These are phyloP conservation scores for Callaeas wilsoni DNA, from an alignment of 2,113 vertebrate genomes.

Conservation along the genomic window DNA sequence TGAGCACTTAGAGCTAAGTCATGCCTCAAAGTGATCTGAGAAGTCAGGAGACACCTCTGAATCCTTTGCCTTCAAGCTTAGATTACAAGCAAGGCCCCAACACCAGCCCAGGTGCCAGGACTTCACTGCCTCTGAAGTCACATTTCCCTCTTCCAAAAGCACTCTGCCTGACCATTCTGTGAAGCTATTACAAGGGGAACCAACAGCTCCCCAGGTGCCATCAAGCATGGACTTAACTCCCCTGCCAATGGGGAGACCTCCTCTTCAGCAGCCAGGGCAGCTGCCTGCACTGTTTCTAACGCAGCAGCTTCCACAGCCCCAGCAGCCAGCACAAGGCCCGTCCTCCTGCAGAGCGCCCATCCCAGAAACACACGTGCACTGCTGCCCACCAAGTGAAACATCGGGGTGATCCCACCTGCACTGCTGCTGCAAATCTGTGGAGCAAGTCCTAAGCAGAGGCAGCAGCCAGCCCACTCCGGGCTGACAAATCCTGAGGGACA, in stretches of 20 bases:
- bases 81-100: slow-evolving; percentile 3
- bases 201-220: neutral
- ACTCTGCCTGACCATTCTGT: neutral
- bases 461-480: neutral
- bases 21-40: slow-evolving; percentile 16
- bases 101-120: neutral
- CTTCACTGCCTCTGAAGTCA: neutral
- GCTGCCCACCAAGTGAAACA: neutral
- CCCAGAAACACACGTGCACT: neutral
- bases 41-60: neutral
- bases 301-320: neutral
- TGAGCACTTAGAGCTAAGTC: neutral
- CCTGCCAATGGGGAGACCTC: neutral
- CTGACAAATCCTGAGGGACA: neutral
- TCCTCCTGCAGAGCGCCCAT: neutral
- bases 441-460: neutral
- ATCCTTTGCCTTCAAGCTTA: neutral
- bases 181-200: neutral
- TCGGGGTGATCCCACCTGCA: neutral
- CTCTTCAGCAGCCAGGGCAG: neutral
- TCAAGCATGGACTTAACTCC: neutral
- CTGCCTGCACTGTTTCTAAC: neutral
- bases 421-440: neutral
- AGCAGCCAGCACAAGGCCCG: neutral
- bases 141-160: neutral